phyloP scores from a whole-genome alignment of 1,140 invertebrate genomes.

The Drosophila sucinea region DNA sequence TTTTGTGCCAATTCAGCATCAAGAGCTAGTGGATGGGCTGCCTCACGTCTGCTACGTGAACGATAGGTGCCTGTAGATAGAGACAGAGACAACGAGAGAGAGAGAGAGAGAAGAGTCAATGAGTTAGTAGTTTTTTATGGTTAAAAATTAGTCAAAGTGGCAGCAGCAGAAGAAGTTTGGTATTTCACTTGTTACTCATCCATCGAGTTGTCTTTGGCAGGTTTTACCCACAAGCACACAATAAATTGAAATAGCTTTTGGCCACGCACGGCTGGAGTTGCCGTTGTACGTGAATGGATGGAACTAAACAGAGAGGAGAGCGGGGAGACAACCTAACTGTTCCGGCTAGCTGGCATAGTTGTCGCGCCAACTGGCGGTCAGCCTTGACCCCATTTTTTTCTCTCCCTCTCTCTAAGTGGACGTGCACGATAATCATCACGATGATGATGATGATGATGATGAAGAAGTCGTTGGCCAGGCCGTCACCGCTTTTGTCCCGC shows the following conservation, averaged over 20 bases:
- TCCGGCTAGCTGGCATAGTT: slow-evolving; percentile 33
- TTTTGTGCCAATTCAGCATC: slow-evolving; percentile 87
- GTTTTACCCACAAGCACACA: slow-evolving; percentile 7
- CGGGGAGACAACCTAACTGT: slow-evolving; percentile 23
- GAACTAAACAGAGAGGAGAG: background rate
- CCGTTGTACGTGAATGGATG: slow-evolving; percentile 1
- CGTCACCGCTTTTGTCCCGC: slow-evolving; percentile 26
- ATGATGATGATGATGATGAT: background rate
- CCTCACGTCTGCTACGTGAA: slow-evolving; percentile 84
- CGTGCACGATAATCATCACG: slow-evolving; percentile 48
- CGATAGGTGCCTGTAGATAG: slow-evolving; percentile 86
- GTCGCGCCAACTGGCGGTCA: slow-evolving; percentile 41
- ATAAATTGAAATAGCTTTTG: slow-evolving; percentile 9
- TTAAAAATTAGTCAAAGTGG: slow-evolving; percentile 4
- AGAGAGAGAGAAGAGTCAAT: slow-evolving; percentile 5
- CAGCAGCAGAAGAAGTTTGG: slow-evolving; percentile 6
- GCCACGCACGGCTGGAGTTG: slow-evolving; percentile 18
- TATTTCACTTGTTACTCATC: slow-evolving; percentile 48
- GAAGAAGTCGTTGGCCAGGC: slow-evolving; percentile 11
- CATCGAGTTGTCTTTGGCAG: slow-evolving; percentile 18
- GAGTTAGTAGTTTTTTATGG: slow-evolving; percentile 13
- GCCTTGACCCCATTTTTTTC: slow-evolving; percentile 72
- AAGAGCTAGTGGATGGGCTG: slow-evolving; percentile 81
- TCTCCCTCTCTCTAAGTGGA: slow-evolving; percentile 56
- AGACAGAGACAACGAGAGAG: slow-evolving; percentile 5